Conservation (phyloP, 1,140 invertebrate species). For the Drosophila sucinea region DNA sequence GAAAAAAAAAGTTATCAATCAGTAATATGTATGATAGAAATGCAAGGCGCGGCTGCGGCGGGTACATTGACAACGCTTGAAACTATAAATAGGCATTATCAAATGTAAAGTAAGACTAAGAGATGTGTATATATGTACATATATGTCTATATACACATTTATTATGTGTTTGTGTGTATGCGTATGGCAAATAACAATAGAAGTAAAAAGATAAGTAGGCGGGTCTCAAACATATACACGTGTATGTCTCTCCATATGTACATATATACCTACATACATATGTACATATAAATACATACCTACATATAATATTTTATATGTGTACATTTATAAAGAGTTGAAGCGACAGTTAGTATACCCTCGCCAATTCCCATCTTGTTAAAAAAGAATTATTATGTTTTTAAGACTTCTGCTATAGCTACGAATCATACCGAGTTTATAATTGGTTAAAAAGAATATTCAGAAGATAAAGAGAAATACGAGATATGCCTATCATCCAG, state of each 20-base stretch:
- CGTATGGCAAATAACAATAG: slow-evolving; percentile 14
- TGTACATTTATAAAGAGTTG: not conserved
- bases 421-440: too few species aligned
- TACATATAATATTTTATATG: too few species aligned
- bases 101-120: slow-evolving; percentile 51
- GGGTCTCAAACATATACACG: slow-evolving; percentile 13
- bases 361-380: not conserved
- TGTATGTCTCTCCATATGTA: not conserved
- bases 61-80: slow-evolving; percentile 26
- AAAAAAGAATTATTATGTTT: not conserved
- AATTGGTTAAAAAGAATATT: too few species aligned
- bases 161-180: not conserved
- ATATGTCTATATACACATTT: not conserved
- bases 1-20: slow-evolving; percentile 57
- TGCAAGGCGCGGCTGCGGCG: slow-evolving; percentile 44
- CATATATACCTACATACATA: slow-evolving; percentile 6
- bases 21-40: slow-evolving; percentile 35
- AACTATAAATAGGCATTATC: slow-evolving; percentile 71
- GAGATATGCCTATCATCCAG: too few species aligned
- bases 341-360: not conserved
- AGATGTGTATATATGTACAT: not conserved
- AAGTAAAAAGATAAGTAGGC: slow-evolving; percentile 31
- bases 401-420: too few species aligned
- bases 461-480: too few species aligned
- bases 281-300: not conserved